Conservation (phyloP, 2,797 vertebrate genomes). For the Enoplosus armatus region DNA sequence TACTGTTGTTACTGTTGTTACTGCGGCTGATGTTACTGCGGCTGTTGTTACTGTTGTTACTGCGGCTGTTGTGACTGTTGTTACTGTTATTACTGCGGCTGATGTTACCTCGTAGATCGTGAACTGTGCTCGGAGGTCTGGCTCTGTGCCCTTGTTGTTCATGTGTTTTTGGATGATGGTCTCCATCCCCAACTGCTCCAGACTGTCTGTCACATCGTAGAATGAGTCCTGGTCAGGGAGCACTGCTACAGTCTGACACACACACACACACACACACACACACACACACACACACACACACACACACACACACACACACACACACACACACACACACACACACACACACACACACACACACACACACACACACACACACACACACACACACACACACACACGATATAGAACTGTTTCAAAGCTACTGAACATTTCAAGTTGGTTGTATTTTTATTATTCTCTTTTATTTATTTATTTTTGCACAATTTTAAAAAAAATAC, state of each 20-base stretch:
- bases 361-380: slow-evolving; percentile 18
- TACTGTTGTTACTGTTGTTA: no score
- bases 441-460: no score
- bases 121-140: slow-evolving; percentile 90
- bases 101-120: slow-evolving; percentile 89
- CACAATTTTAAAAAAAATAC: no score
- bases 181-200: slow-evolving; percentile 95
- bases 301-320: neutral
- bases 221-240: slow-evolving; percentile 97
- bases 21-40: no score
- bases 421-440: no score
- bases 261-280: slow-evolving; percentile 24
- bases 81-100: neutral
- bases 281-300: neutral
- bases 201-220: slow-evolving; percentile 93
- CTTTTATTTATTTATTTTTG: no score
- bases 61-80: neutral
- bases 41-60: no score
- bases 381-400: neutral
- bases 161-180: slow-evolving; percentile 88
- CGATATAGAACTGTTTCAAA: no score
- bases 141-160: slow-evolving; percentile 83
- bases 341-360: neutral
- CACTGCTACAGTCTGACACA: slow-evolving; percentile 87
- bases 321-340: slow-evolving; percentile 11